Evolutionary conservation across 1,140 invertebrate species (phyloP).

Genomic region (Augochlora pura): DNA sequence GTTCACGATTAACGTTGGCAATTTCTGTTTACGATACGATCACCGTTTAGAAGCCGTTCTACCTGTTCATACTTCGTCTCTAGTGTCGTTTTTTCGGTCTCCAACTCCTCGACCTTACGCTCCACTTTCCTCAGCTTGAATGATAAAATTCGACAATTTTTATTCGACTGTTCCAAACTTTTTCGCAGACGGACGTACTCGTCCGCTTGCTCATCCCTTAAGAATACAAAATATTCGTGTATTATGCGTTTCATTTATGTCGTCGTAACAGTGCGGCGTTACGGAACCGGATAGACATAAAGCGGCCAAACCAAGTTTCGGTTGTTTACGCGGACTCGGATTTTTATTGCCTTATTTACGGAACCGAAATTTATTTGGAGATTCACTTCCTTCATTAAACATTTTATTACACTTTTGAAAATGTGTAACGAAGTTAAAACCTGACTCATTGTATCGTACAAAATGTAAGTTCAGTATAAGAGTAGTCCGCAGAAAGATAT

Average conservation of each 20-base stretch:
- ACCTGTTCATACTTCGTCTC: conserved; percentile 87
- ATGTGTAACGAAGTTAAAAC: too few species aligned
- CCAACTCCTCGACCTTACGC: conserved; percentile 92
- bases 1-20: too few species aligned
- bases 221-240: conserved; percentile 68
- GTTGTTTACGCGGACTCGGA: too few species aligned
- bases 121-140: conserved; percentile 99
- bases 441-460: too few species aligned
- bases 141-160: conserved; percentile 98
- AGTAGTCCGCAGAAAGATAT: too few species aligned
- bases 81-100: conserved; percentile 89
- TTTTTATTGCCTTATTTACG: too few species aligned
- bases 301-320: too few species aligned
- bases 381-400: too few species aligned
- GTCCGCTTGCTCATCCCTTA: conserved; percentile 96
- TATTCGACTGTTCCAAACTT: conserved; percentile 96
- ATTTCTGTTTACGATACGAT: too few species aligned
- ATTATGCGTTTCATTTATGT: conserved; percentile 13
- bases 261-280: background rate
- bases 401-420: too few species aligned
- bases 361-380: too few species aligned
- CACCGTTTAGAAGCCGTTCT: conserved; percentile 28
- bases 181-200: conserved; percentile 97
- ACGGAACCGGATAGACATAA: conserved; percentile 4
- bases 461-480: too few species aligned